Evolutionary conservation across 2,113 vertebrate species (phyloP).

Genomic region (Crotalus horridus): DNA sequence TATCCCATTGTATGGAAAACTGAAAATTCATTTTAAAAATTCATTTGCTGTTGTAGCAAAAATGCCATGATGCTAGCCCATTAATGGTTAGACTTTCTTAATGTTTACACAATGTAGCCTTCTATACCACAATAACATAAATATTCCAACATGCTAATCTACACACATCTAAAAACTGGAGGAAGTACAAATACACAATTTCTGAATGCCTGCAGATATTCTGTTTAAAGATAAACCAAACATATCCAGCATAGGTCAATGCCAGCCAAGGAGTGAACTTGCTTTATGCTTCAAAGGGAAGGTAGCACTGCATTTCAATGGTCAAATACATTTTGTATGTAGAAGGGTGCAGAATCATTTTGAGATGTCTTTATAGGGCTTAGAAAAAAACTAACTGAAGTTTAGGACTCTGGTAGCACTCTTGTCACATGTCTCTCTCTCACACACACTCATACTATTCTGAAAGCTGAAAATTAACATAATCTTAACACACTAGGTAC

Average conservation of each 20-base stretch:
- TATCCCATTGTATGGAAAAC: neutral
- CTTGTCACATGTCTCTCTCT: no score
- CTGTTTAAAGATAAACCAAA: neutral
- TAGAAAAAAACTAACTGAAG: neutral
- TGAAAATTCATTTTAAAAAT: neutral
- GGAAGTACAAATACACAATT: neutral
- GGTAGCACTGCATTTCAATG: neutral
- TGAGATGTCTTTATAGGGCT: neutral
- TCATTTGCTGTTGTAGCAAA: neutral
- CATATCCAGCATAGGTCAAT: neutral
- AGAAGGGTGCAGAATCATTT: neutral
- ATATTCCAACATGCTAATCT: neutral
- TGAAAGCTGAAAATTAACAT: neutral
- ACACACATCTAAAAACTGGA: neutral
- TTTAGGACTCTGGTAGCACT: neutral
- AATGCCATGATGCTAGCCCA: neutral
- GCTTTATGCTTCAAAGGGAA: neutral
- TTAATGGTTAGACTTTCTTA: neutral
- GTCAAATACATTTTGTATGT: neutral
- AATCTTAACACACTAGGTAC: neutral
- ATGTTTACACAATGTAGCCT: neutral
- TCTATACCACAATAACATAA: neutral
- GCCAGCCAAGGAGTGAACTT: neutral
- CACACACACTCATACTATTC: no score
- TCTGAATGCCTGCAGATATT: neutral